These are phyloP conservation scores for Aptenodytes patagonicus DNA, from an alignment of 2,113 vertebrate species.

Conservation along the genomic window DNA sequence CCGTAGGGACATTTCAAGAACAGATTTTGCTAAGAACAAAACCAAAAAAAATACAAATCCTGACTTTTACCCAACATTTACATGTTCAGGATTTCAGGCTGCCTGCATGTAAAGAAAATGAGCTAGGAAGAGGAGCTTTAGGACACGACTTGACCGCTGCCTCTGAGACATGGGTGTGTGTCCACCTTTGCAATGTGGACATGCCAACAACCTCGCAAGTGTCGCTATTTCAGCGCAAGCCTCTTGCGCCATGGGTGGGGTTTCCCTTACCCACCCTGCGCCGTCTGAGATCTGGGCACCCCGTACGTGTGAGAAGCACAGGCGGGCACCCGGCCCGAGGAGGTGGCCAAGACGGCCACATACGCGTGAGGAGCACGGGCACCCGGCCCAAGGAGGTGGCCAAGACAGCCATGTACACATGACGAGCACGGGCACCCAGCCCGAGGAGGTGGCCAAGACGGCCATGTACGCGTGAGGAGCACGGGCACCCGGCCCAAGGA, in stretches of 20 bases:
- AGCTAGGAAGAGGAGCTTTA: background rate
- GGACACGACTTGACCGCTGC: background rate
- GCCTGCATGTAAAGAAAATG: background rate
- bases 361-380: too few species aligned
- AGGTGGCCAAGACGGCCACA: accelerated
- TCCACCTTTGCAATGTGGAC: background rate
- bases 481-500: too few species aligned
- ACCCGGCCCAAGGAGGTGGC: too few species aligned
- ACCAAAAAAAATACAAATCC: background rate
- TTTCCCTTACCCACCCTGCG: background rate
- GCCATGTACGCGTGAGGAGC: too few species aligned
- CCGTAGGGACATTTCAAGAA: background rate
- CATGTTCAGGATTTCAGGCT: background rate
- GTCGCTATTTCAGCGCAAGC: background rate
- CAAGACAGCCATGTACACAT: too few species aligned
- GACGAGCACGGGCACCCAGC: too few species aligned
- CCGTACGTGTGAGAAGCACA: accelerated
- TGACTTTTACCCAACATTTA: background rate
- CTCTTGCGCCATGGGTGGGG: background rate
- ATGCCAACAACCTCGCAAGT: background rate
- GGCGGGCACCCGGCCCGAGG: background rate
- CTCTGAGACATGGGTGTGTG: accelerated
- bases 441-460: too few species aligned
- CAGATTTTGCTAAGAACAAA: background rate
- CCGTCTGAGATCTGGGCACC: accelerated